Conservation (phyloP, 2,113 vertebrate species). For the Vanacampus margaritifer region DNA sequence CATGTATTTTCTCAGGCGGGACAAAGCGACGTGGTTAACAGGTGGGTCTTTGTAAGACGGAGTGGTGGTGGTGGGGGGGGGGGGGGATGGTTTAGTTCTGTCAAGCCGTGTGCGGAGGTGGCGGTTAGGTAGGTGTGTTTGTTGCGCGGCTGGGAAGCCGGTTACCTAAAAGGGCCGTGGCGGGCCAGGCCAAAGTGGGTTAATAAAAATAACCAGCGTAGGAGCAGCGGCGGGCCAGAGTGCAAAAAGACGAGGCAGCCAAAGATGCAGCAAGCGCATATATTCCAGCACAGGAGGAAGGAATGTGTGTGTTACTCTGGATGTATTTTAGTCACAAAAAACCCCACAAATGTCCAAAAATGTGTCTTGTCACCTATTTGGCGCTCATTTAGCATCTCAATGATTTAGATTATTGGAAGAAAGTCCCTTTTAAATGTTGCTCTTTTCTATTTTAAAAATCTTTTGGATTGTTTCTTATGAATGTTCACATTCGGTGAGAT, state of each 20-base stretch:
- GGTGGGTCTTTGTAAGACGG: conserved; percentile 56
- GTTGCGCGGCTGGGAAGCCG: conserved; percentile 72
- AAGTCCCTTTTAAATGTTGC: not conserved
- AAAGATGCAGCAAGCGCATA: conserved; percentile 28
- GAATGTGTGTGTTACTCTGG: not conserved
- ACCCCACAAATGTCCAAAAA: no score
- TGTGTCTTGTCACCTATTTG: no score
- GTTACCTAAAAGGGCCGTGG: conserved; percentile 76
- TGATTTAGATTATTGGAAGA: no score
- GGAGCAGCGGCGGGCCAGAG: conserved; percentile 70
- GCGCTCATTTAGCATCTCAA: no score
- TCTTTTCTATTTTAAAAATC: not conserved
- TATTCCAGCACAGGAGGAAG: not conserved
- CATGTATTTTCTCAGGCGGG: conserved; percentile 71
- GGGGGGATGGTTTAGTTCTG: conserved; percentile 39
- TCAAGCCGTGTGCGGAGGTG: conserved; percentile 63
- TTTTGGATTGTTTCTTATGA: not conserved
- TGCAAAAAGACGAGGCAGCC: conserved; percentile 64
- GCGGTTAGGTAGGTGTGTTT: conserved; percentile 57
- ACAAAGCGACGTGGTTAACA: conserved; percentile 71
- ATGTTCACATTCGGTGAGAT: not conserved
- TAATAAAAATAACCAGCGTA: conserved; percentile 80
- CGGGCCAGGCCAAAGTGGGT: conserved; percentile 77
- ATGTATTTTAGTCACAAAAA: not conserved
- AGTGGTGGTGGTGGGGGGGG: not conserved